These are phyloP conservation scores for Gadus macrocephalus DNA, from an alignment of 2,113 vertebrate species.

Conservation along the genomic window DNA sequence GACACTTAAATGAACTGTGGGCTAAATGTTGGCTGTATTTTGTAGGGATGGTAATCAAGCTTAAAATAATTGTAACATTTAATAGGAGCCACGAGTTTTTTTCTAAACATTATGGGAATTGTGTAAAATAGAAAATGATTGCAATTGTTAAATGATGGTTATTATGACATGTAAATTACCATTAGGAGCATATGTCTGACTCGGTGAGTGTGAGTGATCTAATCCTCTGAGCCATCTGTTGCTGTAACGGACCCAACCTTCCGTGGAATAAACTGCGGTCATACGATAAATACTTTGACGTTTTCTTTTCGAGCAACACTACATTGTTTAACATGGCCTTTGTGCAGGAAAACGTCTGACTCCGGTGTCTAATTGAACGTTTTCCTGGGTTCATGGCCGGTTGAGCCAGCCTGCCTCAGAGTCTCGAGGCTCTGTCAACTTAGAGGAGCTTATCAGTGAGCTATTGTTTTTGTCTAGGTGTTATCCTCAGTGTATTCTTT, in stretches of 20 bases:
- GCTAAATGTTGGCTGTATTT: no score
- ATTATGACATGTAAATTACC: no score
- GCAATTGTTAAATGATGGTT: no score
- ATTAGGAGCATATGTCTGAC: neutral
- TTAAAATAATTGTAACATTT: no score
- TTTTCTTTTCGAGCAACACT: no score
- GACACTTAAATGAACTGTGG: neutral
- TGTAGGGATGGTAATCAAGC: no score
- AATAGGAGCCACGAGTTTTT: no score
- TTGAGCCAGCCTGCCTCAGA: neutral
- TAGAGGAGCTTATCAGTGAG: slow-evolving; percentile 7
- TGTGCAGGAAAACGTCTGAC: slow-evolving; percentile 1
- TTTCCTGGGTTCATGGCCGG: slow-evolving; percentile 6
- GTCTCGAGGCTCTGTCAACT: neutral
- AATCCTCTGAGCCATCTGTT: slow-evolving; percentile 25
- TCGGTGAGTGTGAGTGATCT: slow-evolving; percentile 25
- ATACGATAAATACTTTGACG: slow-evolving; percentile 2
- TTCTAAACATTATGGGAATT: no score
- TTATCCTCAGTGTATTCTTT: neutral
- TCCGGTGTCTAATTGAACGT: neutral
- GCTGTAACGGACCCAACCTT: slow-evolving; percentile 21
- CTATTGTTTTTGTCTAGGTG: slow-evolving; percentile 18
- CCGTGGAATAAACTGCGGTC: slow-evolving; percentile 23
- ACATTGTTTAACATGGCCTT: slow-evolving; percentile 16
- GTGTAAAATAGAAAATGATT: no score